Evolutionary conservation across 2,888 invertebrate genomes (phyloP), one percentile per base, ranked within the genome.

Genomic region (Belgica antarctica): DNA sequence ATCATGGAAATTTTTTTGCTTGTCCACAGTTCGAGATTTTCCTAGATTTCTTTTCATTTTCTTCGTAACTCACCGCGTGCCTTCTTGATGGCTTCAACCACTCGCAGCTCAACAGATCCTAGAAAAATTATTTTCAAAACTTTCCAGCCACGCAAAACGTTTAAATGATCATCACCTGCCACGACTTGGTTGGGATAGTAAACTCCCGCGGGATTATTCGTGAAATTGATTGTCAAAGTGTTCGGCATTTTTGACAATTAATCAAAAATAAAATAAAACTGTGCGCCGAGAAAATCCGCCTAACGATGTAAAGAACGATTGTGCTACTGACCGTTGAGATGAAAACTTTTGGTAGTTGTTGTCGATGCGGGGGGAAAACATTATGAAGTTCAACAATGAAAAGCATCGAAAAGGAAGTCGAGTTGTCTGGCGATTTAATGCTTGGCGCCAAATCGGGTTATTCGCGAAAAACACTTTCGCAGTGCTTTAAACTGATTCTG

Each of bases 151-250:
- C 8, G 28, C n/a, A n/a, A n/a, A n/a, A n/a, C n/a, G n/a, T n/a
- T n/a, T n/a, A n/a, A n/a, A n/a, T n/a, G n/a, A n/a, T n/a, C 15
- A 15, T 66, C 19, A 68, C 68, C 68, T 27, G 28, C 25, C 7
- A 68, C 57, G 17, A 31, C 8, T 68, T 68, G 68, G 15, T 47
- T 17, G 8, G 68, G 68, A 68, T 52, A 68, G 25, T 47, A 68
- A 22, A 68, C n/a, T 12, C 28, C 68, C 22, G 28, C 34, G 19
- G 68, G 17, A 34, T 68, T 68, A 57, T 68, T 34, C 7, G 17
- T 52, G 52, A 52, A 52, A 19, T 17, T 52, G 17, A 52, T 52
- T n/a, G 17, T 17, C 12, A 52, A 22, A 3, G 52, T 22, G 22
- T 52, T 52, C 22, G 52, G 22, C 52, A 52, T 52, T 41, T 41